Conservation (phyloP, 1,140 invertebrate species). For the Rhynchophorus ferrugineus region DNA sequence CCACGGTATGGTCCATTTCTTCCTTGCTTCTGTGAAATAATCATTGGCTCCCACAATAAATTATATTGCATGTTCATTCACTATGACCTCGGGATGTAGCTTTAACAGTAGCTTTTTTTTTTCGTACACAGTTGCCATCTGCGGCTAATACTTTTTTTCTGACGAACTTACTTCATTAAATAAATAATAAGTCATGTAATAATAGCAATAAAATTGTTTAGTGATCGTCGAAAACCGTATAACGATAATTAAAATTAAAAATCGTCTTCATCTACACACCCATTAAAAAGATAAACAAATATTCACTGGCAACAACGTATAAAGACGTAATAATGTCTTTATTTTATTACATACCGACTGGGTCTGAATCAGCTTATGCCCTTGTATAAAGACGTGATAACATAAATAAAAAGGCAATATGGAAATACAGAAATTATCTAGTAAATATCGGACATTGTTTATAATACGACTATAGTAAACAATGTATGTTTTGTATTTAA, state of each 20-base stretch:
- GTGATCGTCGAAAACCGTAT: too few relatives aligned
- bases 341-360: background rate
- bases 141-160: background rate
- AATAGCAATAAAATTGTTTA: too few relatives aligned
- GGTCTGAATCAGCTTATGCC: background rate
- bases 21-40: constrained; percentile 20
- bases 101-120: constrained; percentile 9
- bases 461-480: background rate
- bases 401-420: background rate
- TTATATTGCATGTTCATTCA: constrained; percentile 20
- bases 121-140: constrained; percentile 11
- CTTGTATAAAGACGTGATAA: too few relatives aligned
- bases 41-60: constrained; percentile 25
- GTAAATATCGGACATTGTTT: background rate
- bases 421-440: background rate
- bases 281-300: too few relatives aligned
- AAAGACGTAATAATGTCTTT: background rate
- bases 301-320: background rate
- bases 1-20: constrained; percentile 18
- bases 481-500: too few relatives aligned
- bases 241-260: too few relatives aligned
- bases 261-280: too few relatives aligned
- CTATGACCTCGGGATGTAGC: constrained; percentile 16
- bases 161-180: background rate
- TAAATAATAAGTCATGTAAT: too few relatives aligned